Percentiles rank a stretch among this genome's conserved stretches.
Evolutionary conservation across 2,888 invertebrate genomes (phyloP).

Genomic region (Archips xylosteana): DNA sequence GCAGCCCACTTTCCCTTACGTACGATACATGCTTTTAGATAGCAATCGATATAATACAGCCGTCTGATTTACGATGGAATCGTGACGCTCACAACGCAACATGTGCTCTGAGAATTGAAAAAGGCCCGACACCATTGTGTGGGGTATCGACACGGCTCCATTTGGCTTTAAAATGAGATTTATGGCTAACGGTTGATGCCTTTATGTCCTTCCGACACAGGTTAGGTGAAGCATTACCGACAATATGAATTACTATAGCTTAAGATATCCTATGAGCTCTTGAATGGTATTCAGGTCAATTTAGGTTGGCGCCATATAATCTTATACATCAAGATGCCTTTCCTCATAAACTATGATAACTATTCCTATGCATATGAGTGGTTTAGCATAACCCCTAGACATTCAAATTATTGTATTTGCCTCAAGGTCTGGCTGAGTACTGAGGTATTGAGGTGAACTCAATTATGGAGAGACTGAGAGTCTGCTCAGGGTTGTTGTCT

Average conservation of each 20-base stretch:
- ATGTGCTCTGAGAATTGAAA: constrained; percentile 22
- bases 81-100: constrained; percentile 35
- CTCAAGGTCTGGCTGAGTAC: no score
- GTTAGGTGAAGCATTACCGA: constrained; percentile 1
- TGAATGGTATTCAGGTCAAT: neutral
- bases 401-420: no score
- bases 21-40: constrained; percentile 23
- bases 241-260: neutral
- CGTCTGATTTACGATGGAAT: constrained; percentile 32
- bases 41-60: constrained; percentile 23
- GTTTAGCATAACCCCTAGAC: no score
- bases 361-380: no score
- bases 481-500: no score
- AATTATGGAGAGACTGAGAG: no score
- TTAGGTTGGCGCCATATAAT: neutral
- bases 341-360: no score
- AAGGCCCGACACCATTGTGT: constrained; percentile 16
- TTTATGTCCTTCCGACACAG: constrained; percentile 10
- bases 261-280: neutral
- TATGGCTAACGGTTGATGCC: constrained; percentile 21
- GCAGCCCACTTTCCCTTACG: neutral
- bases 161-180: constrained; percentile 28
- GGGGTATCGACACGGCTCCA: constrained; percentile 23
- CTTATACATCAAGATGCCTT: neutral
- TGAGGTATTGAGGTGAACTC: no score